These are phyloP conservation scores for Emydura subglobosa DNA, from an alignment of 2,113 vertebrate species.

Conservation along the genomic window DNA sequence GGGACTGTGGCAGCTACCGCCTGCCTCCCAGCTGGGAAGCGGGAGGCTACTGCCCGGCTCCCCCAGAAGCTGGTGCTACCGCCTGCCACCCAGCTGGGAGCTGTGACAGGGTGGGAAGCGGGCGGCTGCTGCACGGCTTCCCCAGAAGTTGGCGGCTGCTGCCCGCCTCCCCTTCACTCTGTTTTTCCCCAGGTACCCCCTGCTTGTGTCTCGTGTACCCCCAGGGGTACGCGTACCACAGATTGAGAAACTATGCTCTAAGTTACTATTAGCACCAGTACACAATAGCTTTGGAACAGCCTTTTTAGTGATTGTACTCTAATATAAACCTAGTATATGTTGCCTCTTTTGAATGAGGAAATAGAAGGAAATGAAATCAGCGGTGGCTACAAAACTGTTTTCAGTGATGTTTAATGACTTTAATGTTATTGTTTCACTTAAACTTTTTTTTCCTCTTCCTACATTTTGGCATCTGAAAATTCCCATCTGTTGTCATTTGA, in stretches of 20 bases:
- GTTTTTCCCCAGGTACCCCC: no score
- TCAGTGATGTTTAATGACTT: conserved; percentile 68
- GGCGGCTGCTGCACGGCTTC: no score
- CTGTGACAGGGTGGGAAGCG: no score
- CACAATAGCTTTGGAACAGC: background rate
- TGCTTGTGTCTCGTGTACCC: no score
- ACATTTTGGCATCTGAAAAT: conserved; percentile 60
- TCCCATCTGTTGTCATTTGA: conserved; percentile 72
- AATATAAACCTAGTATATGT: background rate
- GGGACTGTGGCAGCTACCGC: no score
- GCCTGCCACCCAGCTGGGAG: no score
- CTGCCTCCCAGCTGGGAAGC: no score
- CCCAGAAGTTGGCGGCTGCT: no score
- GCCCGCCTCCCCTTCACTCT: no score
- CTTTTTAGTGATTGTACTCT: background rate
- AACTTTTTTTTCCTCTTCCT: conserved; percentile 71
- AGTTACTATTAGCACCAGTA: background rate
- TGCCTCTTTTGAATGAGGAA: conserved; percentile 27
- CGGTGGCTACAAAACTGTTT: conserved; percentile 40
- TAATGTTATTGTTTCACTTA: conserved; percentile 67
- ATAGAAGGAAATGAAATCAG: conserved; percentile 62
- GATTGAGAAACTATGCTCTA: background rate
- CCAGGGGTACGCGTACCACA: no score
- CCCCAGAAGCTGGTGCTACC: no score
- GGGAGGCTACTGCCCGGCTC: no score